Percentiles rank a stretch among this genome's conserved stretches.
Evolutionary conservation across 2,888 invertebrate species (phyloP).

Genomic region (Aphelenchoides bicaudatus): DNA sequence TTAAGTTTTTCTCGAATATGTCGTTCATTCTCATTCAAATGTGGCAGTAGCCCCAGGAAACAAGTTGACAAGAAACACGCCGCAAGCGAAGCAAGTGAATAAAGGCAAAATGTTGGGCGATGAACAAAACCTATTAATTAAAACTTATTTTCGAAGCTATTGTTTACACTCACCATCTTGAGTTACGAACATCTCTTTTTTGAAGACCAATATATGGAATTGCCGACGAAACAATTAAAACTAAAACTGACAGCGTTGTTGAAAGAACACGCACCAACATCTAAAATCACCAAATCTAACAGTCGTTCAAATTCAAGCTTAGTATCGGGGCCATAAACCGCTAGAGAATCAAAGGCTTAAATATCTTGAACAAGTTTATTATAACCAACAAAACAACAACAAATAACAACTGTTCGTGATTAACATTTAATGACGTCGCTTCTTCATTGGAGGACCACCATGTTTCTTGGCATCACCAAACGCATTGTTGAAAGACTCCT

Average conservation of each 20-base stretch:
- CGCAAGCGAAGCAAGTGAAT: slow-evolving; percentile 65
- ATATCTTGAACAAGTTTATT: neutral
- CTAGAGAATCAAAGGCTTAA: neutral
- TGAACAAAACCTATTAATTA: neutral
- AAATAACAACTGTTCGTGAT: no score
- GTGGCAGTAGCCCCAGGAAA: slow-evolving; percentile 66
- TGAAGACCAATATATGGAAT: slow-evolving; percentile 38
- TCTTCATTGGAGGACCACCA: no score
- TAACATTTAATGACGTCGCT: neutral
- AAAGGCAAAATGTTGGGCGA: slow-evolving; percentile 19
- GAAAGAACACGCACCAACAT: slow-evolving; percentile 20
- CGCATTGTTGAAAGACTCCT: no score
- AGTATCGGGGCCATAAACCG: no score
- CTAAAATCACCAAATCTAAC: slow-evolving; percentile 12
- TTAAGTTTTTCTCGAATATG: slow-evolving; percentile 23
- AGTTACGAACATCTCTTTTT: neutral
- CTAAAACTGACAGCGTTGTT: slow-evolving; percentile 25
- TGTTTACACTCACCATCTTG: no score
- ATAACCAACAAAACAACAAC: slow-evolving; percentile 13
- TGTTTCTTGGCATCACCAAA: no score
- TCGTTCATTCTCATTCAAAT: slow-evolving; percentile 60
- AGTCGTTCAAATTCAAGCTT: no score
- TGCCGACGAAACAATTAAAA: slow-evolving; percentile 34
- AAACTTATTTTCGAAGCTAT: neutral
- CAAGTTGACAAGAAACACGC: slow-evolving; percentile 68